These are phyloP conservation scores for Phyllostomus hastatus DNA, from an alignment of 2,113 vertebrate genomes.

Conservation along the genomic window DNA sequence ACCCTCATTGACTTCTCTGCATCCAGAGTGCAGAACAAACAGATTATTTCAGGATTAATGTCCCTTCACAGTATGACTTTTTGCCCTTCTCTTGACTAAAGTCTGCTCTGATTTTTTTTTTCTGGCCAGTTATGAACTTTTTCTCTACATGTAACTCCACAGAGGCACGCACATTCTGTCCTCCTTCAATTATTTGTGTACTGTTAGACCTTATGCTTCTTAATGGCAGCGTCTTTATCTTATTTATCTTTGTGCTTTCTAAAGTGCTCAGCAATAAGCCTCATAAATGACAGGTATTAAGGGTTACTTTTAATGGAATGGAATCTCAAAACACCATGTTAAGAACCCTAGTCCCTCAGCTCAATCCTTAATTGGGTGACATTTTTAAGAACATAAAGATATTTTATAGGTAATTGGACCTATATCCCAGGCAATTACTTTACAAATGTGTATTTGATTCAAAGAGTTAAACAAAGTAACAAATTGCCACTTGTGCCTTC, in stretches of 20 bases:
- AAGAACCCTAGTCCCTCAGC: background rate
- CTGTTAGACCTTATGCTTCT: background rate
- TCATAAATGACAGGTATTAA: slow-evolving; percentile 17
- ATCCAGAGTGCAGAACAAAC: background rate
- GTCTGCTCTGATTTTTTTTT: background rate
- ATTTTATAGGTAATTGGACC: slow-evolving; percentile 29
- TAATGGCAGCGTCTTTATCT: background rate
- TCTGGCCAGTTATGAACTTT: background rate
- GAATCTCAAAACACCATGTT: background rate
- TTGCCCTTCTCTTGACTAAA: background rate
- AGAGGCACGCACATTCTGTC: background rate
- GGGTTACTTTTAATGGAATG: slow-evolving; percentile 17
- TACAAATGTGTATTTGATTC: slow-evolving; percentile 24
- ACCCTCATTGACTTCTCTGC: background rate
- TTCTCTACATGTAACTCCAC: background rate
- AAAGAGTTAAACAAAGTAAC: background rate
- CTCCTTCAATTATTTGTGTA: background rate
- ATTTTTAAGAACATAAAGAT: slow-evolving; percentile 27
- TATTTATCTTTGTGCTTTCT: slow-evolving; percentile 15
- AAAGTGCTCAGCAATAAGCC: background rate
- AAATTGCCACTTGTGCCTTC: background rate
- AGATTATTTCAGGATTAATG: background rate
- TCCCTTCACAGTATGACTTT: background rate
- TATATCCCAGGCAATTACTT: background rate
- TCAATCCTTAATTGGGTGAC: slow-evolving; percentile 40